These are phyloP conservation scores for Leptopilina drosophilae DNA, from an alignment of 2,888 invertebrate genomes.

Conservation along the genomic window DNA sequence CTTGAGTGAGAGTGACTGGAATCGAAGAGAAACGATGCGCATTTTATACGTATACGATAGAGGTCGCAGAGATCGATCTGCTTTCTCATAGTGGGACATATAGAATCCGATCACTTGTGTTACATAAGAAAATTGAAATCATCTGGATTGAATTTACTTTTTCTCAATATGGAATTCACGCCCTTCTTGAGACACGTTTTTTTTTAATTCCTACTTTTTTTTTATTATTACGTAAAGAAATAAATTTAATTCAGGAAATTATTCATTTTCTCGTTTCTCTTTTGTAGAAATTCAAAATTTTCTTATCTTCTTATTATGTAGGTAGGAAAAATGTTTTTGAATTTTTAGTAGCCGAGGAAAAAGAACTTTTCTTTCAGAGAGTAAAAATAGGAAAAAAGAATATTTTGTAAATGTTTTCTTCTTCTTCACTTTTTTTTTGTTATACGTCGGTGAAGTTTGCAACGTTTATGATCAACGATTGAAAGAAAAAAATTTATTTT, in stretches of 20 bases:
- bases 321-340: too few species aligned
- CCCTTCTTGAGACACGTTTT: neutral
- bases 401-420: too few species aligned
- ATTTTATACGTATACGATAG: constrained; percentile 53
- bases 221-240: neutral
- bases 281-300: too few species aligned
- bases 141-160: neutral
- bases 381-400: too few species aligned
- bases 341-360: too few species aligned
- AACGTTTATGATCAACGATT: too few species aligned
- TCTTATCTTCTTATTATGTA: too few species aligned
- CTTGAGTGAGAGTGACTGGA: constrained; percentile 50
- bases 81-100: constrained; percentile 60
- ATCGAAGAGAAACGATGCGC: constrained; percentile 57
- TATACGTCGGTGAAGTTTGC: too few species aligned
- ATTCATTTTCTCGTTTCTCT: too few species aligned
- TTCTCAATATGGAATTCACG: neutral
- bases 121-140: constrained; percentile 46
- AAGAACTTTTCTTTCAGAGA: too few species aligned
- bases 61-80: constrained; percentile 60
- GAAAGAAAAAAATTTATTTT: too few species aligned
- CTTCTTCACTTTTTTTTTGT: neutral
- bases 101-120: constrained; percentile 50
- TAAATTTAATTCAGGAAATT: neutral
- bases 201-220: neutral